Evolutionary conservation across 2,797 vertebrate genomes (phyloP).

Genomic region (Tapera naevia): DNA sequence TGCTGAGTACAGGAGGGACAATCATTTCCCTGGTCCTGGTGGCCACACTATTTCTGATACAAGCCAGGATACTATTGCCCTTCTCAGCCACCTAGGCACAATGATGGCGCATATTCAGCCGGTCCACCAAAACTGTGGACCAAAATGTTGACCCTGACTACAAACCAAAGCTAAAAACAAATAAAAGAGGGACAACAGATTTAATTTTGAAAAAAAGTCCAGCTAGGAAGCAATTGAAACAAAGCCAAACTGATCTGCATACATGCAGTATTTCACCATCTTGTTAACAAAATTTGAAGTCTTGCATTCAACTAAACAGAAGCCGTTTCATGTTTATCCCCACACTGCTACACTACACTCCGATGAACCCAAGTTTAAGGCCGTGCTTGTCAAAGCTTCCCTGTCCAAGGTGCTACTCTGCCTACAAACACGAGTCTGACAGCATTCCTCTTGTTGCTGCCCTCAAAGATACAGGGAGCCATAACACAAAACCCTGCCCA

Average conservation of each 20-base stretch:
- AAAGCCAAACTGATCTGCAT: slow-evolving; percentile 37
- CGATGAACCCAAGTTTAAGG: not conserved
- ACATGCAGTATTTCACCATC: not conserved
- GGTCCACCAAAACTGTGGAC: too few species aligned
- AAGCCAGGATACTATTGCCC: too few species aligned
- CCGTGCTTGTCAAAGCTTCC: not conserved
- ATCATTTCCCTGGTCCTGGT: too few species aligned
- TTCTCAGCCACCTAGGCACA: too few species aligned
- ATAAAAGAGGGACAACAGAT: not conserved
- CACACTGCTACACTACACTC: not conserved
- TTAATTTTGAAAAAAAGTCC: not conserved
- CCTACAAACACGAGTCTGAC: not conserved
- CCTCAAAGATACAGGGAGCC: not conserved
- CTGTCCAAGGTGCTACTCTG: slow-evolving; percentile 23
- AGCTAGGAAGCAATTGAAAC: not conserved
- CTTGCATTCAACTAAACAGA: not conserved
- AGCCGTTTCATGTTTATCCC: accelerated
- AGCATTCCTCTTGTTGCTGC: not conserved
- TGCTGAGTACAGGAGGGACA: too few species aligned
- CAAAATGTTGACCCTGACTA: not conserved
- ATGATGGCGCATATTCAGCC: too few species aligned
- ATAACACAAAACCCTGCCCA: not conserved
- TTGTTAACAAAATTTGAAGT: not conserved
- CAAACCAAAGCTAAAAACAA: not conserved
- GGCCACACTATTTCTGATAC: too few species aligned